Evolutionary conservation across 2,797 vertebrate genomes (phyloP).

Genomic region (Fundulus diaphanus): DNA sequence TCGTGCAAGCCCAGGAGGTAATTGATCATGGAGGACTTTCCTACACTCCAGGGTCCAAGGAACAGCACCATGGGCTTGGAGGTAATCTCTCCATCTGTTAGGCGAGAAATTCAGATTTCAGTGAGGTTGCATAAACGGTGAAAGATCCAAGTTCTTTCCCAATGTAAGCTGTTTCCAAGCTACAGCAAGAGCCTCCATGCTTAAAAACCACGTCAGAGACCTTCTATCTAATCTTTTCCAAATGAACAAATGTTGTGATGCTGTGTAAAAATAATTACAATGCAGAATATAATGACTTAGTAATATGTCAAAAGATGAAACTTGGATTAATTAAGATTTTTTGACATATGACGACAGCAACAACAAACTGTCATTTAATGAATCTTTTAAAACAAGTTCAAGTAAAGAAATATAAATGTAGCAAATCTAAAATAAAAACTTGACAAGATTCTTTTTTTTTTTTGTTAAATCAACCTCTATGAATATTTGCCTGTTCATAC

Average conservation of each 20-base stretch:
- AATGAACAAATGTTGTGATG: background rate
- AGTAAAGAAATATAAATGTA: background rate
- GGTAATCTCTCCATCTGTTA: conserved; percentile 95
- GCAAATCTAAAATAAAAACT: too few species aligned
- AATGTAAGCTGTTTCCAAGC: conserved; percentile 2
- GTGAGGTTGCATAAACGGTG: background rate
- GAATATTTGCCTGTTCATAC: too few species aligned
- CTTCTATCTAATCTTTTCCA: background rate
- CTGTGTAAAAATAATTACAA: background rate
- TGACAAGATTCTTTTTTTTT: too few species aligned
- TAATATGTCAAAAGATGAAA: background rate
- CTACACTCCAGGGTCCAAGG: conserved; percentile 98
- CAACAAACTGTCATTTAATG: background rate
- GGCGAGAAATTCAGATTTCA: conserved; percentile 21
- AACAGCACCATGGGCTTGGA: conserved; percentile 99
- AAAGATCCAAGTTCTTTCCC: conserved; percentile 29
- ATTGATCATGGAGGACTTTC: conserved; percentile 99
- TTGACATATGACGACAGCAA: background rate
- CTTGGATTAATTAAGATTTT: background rate
- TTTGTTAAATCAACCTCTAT: too few species aligned
- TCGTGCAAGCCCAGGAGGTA: conserved; percentile 95
- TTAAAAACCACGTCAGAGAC: background rate
- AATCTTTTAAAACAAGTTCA: background rate
- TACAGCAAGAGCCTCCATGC: background rate
- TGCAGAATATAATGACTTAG: background rate